phyloP scores from a whole-genome alignment of 2,797 vertebrate genomes.

The Sphenopsis melanotis region DNA sequence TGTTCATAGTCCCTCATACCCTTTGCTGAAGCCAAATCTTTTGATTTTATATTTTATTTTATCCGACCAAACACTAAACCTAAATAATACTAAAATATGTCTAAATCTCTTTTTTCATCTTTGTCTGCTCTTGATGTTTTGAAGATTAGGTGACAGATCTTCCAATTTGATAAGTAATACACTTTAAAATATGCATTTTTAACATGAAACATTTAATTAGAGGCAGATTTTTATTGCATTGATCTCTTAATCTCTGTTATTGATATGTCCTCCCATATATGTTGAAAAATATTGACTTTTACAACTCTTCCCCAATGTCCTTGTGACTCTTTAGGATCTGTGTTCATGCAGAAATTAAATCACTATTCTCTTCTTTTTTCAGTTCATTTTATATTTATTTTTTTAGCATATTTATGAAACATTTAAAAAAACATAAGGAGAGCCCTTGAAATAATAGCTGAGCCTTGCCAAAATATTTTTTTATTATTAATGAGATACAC shows the following conservation, averaged over 20 bases:
- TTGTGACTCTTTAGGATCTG: background rate
- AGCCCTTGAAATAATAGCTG: background rate
- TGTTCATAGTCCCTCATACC: background rate
- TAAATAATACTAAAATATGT: background rate
- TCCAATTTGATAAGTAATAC: background rate
- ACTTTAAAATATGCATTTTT: background rate
- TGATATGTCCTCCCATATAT: background rate
- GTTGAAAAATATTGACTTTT: background rate
- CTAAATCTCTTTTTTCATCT: background rate
- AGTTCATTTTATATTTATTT: background rate
- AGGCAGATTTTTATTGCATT: background rate
- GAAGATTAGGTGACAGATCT: background rate
- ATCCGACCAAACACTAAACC: background rate
- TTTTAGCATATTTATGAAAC: background rate
- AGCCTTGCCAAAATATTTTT: background rate
- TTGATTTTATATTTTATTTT: background rate
- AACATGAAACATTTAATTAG: background rate
- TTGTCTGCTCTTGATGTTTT: background rate
- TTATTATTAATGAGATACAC: background rate
- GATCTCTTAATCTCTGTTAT: background rate
- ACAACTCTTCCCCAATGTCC: fast-evolving
- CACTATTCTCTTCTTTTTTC: background rate
- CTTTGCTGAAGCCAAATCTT: background rate
- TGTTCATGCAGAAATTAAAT: background rate
- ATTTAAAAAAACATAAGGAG: background rate